Base-by-base conservation (phyloP, 2,113 vertebrate species). In the Ictalurus furcatus region DNA sequence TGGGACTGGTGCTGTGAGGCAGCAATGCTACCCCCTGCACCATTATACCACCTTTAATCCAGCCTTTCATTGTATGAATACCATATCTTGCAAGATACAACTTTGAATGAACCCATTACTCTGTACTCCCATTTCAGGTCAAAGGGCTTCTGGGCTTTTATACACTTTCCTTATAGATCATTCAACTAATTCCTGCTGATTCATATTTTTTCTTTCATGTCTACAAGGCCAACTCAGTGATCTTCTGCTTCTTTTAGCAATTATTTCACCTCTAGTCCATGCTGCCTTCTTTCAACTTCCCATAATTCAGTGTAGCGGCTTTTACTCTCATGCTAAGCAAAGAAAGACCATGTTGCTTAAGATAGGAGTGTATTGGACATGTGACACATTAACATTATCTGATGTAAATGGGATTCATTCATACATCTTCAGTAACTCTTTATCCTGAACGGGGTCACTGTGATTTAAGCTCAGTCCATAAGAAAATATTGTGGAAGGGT, bases 21-120 rank as follows among this genome's bases (percentile, higher is more conserved):
- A 3, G 40, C 40, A 54, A 30, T 69, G 25, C 21, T 69, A 69
- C 37, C 14, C 5, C 2, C 63, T 54, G 63, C 44, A 85, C 28
- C 44, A 30, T 63, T 30, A 6, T 85, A 63, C 69, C 84, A 85
- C 84, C 44, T 69, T 69, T 85, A 54, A 69, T 85, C 79, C 5
- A 9, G 30, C 40, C 1, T 84, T 84, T 84, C 37, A 61, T 63
- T 40, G 34, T 44, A 0, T 84, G 59, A 85, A 69, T 44, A 69
- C 17, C 14, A 69, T 34, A 85, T 69, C 63, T 16, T 44, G 28
- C 25, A 85, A n/a, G 44, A 85, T 69, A 30, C 25, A 85, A 14
- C 61, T n/a, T 59, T 34, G n/a, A 58, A 82, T 34, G 19, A 82
- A 59, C 54, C 48, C 54, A 48, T 44, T 85, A 85, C 59, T n/a